phyloP scores from a whole-genome alignment of 2,888 invertebrate species.

The Diarsia brunnea region DNA sequence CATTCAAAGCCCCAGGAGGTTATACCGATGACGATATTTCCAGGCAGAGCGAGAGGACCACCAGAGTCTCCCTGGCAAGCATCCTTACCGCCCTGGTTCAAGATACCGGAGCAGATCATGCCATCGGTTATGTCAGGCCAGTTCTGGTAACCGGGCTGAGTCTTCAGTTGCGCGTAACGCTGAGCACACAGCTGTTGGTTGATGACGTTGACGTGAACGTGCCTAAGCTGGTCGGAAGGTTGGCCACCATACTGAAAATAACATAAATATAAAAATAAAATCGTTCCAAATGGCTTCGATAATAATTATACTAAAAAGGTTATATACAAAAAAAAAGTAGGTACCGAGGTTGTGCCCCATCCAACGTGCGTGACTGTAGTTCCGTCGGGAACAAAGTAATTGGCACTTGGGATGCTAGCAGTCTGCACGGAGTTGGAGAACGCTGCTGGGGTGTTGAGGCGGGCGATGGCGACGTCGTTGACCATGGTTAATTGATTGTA shows the following conservation, averaged over 20 bases:
- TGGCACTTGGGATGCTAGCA: slow-evolving; percentile 67
- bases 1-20: slow-evolving; percentile 88
- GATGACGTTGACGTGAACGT: slow-evolving; percentile 71
- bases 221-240: slow-evolving; percentile 36
- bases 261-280: background rate
- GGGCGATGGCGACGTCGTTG: slow-evolving; percentile 74
- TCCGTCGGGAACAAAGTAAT: slow-evolving; percentile 37
- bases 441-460: slow-evolving; percentile 61
- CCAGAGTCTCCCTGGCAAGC: slow-evolving; percentile 89
- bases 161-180: slow-evolving; percentile 70
- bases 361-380: slow-evolving; percentile 64
- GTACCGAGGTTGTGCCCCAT: slow-evolving; percentile 74
- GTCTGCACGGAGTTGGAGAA: slow-evolving; percentile 46
- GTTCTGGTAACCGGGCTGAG: slow-evolving; percentile 44
- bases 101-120: slow-evolving; percentile 79
- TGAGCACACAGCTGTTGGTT: slow-evolving; percentile 72
- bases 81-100: slow-evolving; percentile 74
- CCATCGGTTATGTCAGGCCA: slow-evolving; percentile 64
- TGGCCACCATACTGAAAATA: slow-evolving; percentile 34
- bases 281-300: background rate
- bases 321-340: background rate
- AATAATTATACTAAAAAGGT: background rate
- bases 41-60: slow-evolving; percentile 82
- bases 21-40: slow-evolving; percentile 82
- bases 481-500: slow-evolving; percentile 63